Percentiles rank a stretch among this genome's conserved stretches.
Conservation (phyloP, 2,888 invertebrate species). For the Cloeon dipterum region DNA sequence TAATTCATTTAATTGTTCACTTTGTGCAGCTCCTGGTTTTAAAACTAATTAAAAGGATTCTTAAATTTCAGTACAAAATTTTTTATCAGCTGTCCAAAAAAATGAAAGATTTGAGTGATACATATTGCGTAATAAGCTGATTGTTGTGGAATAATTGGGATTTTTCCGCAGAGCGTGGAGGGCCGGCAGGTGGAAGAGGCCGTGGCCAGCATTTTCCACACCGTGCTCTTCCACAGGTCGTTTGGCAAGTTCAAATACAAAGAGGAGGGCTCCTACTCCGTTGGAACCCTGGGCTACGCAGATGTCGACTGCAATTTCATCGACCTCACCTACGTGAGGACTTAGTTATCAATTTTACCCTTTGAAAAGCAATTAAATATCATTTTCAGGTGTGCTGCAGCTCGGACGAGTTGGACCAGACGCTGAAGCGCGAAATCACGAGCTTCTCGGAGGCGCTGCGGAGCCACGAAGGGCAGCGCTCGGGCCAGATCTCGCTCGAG, state of each 20-base stretch:
- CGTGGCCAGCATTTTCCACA: conserved; percentile 76
- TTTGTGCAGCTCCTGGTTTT: no score
- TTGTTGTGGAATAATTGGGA: no score
- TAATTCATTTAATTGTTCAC: no score
- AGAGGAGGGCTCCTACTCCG: conserved; percentile 82
- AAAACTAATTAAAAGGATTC: no score
- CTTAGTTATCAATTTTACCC: background rate
- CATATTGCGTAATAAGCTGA: no score
- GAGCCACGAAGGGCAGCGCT: conserved; percentile 37
- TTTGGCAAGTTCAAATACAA: conserved; percentile 86
- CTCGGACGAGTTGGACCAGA: conserved; percentile 50
- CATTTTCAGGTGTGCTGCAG: conserved; percentile 53
- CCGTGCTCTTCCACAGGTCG: conserved; percentile 72
- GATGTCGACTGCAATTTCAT: conserved; percentile 97
- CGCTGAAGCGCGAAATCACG: conserved; percentile 49
- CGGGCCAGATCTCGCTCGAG: conserved; percentile 76
- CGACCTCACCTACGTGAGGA: conserved; percentile 77
- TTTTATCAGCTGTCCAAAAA: no score
- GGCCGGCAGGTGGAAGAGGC: conserved; percentile 83
- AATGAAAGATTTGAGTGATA: no score
- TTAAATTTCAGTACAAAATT: no score
- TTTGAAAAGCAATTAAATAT: conserved; percentile 3
- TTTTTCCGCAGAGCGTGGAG: conserved; percentile 42
- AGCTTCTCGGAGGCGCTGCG: conserved; percentile 56
- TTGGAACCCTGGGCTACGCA: conserved; percentile 85